Evolutionary conservation across 2,888 invertebrate genomes (phyloP).

Genomic region (Chymomyza amoena): DNA sequence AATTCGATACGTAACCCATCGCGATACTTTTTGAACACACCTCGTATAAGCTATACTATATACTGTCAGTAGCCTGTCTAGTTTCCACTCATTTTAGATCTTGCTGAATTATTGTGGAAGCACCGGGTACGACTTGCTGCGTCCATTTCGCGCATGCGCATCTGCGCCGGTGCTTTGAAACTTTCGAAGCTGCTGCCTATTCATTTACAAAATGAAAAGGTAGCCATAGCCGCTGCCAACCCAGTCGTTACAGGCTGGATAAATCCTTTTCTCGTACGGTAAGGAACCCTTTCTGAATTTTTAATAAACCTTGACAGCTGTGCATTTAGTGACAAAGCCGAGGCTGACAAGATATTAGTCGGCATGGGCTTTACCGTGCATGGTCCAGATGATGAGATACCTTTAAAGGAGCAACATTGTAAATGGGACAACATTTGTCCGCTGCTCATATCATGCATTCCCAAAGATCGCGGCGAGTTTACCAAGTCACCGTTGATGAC

Average conservation of each 20-base stretch:
- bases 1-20: no score
- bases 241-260: constrained; percentile 88
- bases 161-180: constrained; percentile 85
- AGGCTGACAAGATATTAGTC: constrained; percentile 52
- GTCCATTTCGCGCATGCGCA: constrained; percentile 87
- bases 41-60: no score
- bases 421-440: constrained; percentile 80
- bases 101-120: constrained; percentile 83
- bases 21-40: no score
- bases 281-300: constrained; percentile 24
- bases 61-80: no score
- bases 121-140: constrained; percentile 86
- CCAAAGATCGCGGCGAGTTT: constrained; percentile 80
- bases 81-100: constrained; percentile 71
- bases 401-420: constrained; percentile 67
- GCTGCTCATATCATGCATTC: constrained; percentile 81
- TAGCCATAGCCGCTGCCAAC: constrained; percentile 81
- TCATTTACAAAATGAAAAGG: constrained; percentile 86
- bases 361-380: constrained; percentile 66
- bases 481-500: constrained; percentile 81
- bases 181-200: constrained; percentile 85
- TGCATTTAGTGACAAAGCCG: constrained; percentile 54
- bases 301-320: not conserved
- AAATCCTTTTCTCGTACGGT: constrained; percentile 86
- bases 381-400: constrained; percentile 58